Evolutionary conservation across 2,113 vertebrate species (phyloP), one percentile per base, ranked within the genome.

Genomic region (Syrmaticus mikado): DNA sequence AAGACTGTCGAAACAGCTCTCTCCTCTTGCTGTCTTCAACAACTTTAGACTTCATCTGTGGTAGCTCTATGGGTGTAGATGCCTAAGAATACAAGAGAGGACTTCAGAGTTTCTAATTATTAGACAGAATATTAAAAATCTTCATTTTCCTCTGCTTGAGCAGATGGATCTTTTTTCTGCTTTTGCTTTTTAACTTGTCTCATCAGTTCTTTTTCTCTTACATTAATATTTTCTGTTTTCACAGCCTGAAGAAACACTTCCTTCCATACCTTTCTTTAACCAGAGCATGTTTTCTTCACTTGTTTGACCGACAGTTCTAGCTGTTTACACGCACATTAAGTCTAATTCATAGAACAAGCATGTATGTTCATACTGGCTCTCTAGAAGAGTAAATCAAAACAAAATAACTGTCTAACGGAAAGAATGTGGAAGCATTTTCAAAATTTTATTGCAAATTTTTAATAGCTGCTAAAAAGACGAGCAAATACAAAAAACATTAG

Each of bases 1-100:
- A 11, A 20, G 97, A 67, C 58, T 96, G 96, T 68, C 72, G 94
- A 20, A 98, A 96, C 6, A 95, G 84, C 62, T 87, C 81, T 57
- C 64, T 92, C 22, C 82, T 92, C 46, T 82, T 90, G 46, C 60
- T 19, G 16, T 98, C 97, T 45, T 97, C 96, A 88, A 84, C 97
- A 34, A 96, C 94, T 90, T 97, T 93, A 68, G 97, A 34, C 71
- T 96, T 98, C 92, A 98, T 70, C 21, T 97, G 88, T 13, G 99
- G 99, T 17, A 99, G 96, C 53, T 99, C 98, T 40, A 92, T 80
- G 45, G 99, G 99, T 38, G 98, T 94, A 10, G 97, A 90, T 24
- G 91, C 97, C 99, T 99, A 93, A n/a, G 87, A 95, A 27, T 41
- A 72, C 62, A 73, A 87, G 38, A 92, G 80, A 73, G 30, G 5